These are phyloP conservation scores for Apis laboriosa DNA, from an alignment of 1,140 invertebrate species.

Conservation along the genomic window DNA sequence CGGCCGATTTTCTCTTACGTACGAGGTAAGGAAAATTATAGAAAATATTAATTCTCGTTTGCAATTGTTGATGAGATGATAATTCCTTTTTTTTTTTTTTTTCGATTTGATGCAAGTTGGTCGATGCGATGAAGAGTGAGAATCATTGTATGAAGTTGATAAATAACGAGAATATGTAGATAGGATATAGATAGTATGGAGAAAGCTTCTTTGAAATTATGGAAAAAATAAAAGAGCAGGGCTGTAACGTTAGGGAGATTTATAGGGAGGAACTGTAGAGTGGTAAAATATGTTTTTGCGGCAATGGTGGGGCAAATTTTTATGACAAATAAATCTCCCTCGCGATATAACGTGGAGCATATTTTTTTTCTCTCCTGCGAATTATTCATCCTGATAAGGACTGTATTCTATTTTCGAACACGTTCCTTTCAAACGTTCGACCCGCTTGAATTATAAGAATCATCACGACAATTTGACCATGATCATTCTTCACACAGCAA, in stretches of 20 bases:
- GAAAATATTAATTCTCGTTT: no score
- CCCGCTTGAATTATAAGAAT: no score
- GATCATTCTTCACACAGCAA: no score
- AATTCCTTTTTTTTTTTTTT: no score
- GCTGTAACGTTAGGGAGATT: slow-evolving; percentile 11
- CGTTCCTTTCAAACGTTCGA: no score
- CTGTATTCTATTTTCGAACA: not conserved
- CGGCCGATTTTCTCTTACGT: no score
- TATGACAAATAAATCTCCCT: not conserved
- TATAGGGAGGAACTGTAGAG: not conserved
- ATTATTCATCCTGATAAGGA: not conserved
- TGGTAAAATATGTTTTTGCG: slow-evolving; percentile 21
- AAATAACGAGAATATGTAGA: not conserved
- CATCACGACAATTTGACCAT: no score
- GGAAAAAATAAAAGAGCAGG: not conserved
- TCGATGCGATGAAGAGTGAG: not conserved
- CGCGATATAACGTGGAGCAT: not conserved
- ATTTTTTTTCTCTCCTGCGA: no score
- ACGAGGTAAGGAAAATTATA: no score
- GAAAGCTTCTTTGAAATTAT: slow-evolving; percentile 13
- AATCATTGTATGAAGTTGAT: not conserved
- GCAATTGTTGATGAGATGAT: no score
- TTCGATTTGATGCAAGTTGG: not conserved
- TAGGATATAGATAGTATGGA: not conserved
- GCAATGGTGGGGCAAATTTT: not conserved